phyloP scores from a whole-genome alignment of 2,797 vertebrate species.

The Iguana delicatissima region DNA sequence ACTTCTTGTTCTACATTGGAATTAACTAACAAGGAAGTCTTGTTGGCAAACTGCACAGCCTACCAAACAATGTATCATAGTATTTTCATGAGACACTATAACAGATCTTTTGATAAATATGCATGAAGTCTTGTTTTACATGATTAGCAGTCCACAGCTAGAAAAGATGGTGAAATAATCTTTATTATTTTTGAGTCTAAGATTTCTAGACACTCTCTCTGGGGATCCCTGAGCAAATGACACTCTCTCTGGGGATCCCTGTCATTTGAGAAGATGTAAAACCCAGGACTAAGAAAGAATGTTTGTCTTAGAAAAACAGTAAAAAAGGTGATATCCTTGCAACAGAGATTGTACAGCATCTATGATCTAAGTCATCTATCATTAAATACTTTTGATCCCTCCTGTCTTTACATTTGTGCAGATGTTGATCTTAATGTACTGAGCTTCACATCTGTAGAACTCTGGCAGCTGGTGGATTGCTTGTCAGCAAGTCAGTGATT shows the following conservation, averaged over 20 bases:
- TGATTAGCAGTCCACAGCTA: neutral
- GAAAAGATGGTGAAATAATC: neutral
- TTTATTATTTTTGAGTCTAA: neutral
- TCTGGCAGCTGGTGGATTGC: too few relatives aligned
- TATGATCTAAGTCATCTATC: neutral
- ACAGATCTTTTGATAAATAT: neutral
- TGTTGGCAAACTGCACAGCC: neutral
- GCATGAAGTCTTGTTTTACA: neutral
- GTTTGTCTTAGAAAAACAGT: constrained; percentile 2
- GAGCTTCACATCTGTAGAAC: neutral
- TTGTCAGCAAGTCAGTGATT: too few relatives aligned
- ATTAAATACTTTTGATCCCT: neutral
- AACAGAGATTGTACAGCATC: neutral
- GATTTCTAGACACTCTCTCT: neutral
- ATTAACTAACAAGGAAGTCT: neutral
- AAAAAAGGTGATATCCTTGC: too few relatives aligned
- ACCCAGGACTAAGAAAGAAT: neutral
- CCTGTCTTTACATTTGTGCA: neutral
- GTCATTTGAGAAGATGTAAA: neutral
- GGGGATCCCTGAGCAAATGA: neutral
- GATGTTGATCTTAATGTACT: neutral
- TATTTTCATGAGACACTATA: neutral
- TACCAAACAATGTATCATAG: neutral
- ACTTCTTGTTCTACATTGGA: neutral
- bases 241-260: neutral